These are phyloP conservation scores for Cetonia aurata DNA, from an alignment of 2,888 invertebrate genomes.

Conservation along the genomic window DNA sequence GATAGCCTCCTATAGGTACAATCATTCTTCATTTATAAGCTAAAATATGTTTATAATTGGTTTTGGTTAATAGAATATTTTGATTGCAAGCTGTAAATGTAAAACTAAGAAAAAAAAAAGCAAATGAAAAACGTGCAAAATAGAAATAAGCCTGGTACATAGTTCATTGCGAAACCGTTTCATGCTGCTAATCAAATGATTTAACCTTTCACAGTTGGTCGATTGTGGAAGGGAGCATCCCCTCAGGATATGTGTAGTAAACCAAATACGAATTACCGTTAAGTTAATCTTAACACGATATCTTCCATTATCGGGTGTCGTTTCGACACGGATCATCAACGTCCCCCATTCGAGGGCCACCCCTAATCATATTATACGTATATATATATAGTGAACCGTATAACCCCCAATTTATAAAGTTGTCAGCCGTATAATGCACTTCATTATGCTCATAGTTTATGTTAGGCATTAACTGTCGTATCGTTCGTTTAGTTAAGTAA, in stretches of 20 bases:
- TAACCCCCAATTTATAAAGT: slow-evolving; percentile 45
- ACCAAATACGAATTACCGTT: slow-evolving; percentile 46
- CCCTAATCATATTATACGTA: slow-evolving; percentile 44
- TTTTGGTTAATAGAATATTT: too few species aligned
- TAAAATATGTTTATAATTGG: too few species aligned
- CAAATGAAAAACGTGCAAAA: too few species aligned
- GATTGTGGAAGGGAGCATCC: slow-evolving; percentile 22
- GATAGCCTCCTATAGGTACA: too few species aligned
- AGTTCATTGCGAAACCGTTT: slow-evolving; percentile 1
- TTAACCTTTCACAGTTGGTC: slow-evolving; percentile 21
- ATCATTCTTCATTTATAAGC: too few species aligned
- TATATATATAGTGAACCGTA: slow-evolving; percentile 22
- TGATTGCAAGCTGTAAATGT: too few species aligned
- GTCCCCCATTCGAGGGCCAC: slow-evolving; percentile 32
- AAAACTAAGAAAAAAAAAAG: too few species aligned
- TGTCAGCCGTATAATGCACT: slow-evolving; percentile 46
- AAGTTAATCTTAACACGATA: slow-evolving; percentile 45
- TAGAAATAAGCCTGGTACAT: too few species aligned
- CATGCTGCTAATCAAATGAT: slow-evolving; percentile 17
- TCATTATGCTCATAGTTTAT: slow-evolving; percentile 40
- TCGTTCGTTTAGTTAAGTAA: slow-evolving; percentile 29
- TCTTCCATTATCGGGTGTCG: slow-evolving; percentile 45
- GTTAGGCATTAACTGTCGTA: slow-evolving; percentile 27
- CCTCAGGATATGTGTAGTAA: slow-evolving; percentile 39
- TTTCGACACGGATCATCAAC: slow-evolving; percentile 46